Conservation (phyloP, 2,797 vertebrate genomes). For the Rhinogobio ventralis region DNA sequence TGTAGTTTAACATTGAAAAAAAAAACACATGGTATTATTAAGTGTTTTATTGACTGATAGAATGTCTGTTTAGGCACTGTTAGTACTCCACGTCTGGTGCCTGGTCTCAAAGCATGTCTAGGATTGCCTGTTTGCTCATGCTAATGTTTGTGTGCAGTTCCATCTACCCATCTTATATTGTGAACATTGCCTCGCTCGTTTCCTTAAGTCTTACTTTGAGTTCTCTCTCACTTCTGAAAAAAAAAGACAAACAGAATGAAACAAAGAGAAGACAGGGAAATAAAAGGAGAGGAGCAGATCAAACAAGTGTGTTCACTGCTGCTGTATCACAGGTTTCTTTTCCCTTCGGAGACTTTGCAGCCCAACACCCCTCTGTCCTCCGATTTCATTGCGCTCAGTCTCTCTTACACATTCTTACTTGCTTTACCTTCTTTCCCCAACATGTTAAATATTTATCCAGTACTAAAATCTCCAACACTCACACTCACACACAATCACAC, state of each 20-base stretch:
- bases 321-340: constrained; percentile 41
- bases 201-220: constrained; percentile 23
- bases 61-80: not conserved
- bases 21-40: not conserved
- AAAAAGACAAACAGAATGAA: constrained; percentile 37
- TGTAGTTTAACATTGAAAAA: not conserved
- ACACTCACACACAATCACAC: not conserved
- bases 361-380: constrained; percentile 36
- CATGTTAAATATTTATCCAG: constrained; percentile 29
- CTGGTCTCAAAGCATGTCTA: constrained; percentile 9
- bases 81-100: not conserved
- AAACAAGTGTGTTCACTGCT: constrained; percentile 34
- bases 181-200: not conserved
- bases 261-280: constrained; percentile 46
- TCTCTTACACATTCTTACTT: not conserved
- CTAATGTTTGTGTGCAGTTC: constrained; percentile 22
- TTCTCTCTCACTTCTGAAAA: constrained; percentile 38
- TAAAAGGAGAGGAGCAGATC: constrained; percentile 49
- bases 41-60: not conserved
- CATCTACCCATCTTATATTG: not conserved
- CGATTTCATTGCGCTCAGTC: not conserved
- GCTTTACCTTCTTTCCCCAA: constrained; percentile 7
- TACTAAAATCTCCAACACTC: constrained; percentile 5
- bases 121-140: constrained; percentile 14
- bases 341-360: constrained; percentile 34